These are phyloP conservation scores for Spea hammondii DNA, from an alignment of 2,797 vertebrate species.

Conservation along the genomic window DNA sequence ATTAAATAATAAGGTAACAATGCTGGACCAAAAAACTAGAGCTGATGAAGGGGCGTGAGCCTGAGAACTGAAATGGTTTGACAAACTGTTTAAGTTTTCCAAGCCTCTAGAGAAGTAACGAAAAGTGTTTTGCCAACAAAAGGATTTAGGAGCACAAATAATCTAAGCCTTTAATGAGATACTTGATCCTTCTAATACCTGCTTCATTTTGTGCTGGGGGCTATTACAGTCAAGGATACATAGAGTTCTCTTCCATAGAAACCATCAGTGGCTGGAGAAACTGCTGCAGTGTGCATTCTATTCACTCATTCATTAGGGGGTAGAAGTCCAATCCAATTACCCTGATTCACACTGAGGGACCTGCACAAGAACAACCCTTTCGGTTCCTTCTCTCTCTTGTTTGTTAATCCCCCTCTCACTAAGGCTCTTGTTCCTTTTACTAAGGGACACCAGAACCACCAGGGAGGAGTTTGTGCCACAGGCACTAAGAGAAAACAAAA, in stretches of 20 bases:
- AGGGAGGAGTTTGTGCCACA: slow-evolving; percentile 80
- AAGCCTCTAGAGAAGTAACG: slow-evolving; percentile 86
- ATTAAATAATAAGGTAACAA: slow-evolving; percentile 36
- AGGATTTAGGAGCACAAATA: slow-evolving; percentile 87
- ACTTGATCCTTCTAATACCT: slow-evolving; percentile 84
- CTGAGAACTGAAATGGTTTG: slow-evolving; percentile 66
- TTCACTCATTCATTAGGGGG: slow-evolving; percentile 86
- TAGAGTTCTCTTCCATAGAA: slow-evolving; percentile 63
- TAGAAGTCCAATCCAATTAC: slow-evolving; percentile 97
- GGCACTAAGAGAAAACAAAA: slow-evolving; percentile 69
- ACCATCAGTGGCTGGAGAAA: slow-evolving; percentile 70
- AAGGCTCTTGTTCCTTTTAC: slow-evolving; percentile 79
- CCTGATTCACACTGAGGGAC: slow-evolving; percentile 85
- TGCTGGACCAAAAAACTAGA: slow-evolving; percentile 34
- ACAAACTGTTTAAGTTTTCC: slow-evolving; percentile 77
- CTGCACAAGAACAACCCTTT: slow-evolving; percentile 88
- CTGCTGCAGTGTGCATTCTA: slow-evolving; percentile 73
- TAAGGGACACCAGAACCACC: slow-evolving; percentile 71
- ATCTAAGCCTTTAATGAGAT: slow-evolving; percentile 95
- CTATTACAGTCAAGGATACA: slow-evolving; percentile 79
- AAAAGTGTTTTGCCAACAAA: slow-evolving; percentile 89
- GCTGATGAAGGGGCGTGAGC: slow-evolving; percentile 15
- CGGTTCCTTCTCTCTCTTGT: slow-evolving; percentile 69
- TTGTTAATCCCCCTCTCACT: slow-evolving; percentile 82
- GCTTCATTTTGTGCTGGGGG: slow-evolving; percentile 78